phyloP scores from a whole-genome alignment of 2,888 invertebrate species.

The Clivina fossor region DNA sequence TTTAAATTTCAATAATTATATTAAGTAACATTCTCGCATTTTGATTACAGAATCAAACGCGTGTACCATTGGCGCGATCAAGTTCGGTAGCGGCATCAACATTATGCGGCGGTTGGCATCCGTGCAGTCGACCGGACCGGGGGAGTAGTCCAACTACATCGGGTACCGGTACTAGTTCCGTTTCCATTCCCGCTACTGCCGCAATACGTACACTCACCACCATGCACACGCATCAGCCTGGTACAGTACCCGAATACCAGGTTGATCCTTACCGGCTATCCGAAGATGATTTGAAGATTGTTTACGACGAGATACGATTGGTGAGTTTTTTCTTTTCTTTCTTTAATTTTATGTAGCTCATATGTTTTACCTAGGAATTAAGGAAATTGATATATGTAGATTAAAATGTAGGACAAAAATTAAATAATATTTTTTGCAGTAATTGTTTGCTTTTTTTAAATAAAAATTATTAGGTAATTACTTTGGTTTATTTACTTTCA shows the following conservation, averaged over 20 bases:
- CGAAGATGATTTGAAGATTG: conserved; percentile 82
- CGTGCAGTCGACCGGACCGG: conserved; percentile 51
- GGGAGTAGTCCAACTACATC: too few species aligned
- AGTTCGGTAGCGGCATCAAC: conserved; percentile 35
- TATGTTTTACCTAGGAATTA: too few species aligned
- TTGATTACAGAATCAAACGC: conserved; percentile 1
- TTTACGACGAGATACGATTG: conserved; percentile 83
- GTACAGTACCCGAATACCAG: conserved; percentile 77
- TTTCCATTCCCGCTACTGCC: conserved; percentile 57
- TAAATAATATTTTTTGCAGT: too few species aligned
- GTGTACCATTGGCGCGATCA: conserved; percentile 1
- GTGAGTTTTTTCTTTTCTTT: too few species aligned
- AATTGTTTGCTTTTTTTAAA: too few species aligned
- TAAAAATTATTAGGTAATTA: too few species aligned
- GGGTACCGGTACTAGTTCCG: conserved; percentile 36
- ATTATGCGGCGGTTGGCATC: conserved; percentile 49
- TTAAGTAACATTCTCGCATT: not conserved
- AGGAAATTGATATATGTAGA: too few species aligned
- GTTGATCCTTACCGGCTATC: conserved; percentile 85
- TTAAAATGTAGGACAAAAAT: too few species aligned
- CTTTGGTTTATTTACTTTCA: too few species aligned
- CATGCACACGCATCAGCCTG: conserved; percentile 78
- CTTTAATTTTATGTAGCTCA: too few species aligned
- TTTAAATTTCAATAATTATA: too few species aligned
- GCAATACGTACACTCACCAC: conserved; percentile 57